Evolutionary conservation across 2,888 invertebrate species (phyloP).

Genomic region (Ectropis crepuscularia): DNA sequence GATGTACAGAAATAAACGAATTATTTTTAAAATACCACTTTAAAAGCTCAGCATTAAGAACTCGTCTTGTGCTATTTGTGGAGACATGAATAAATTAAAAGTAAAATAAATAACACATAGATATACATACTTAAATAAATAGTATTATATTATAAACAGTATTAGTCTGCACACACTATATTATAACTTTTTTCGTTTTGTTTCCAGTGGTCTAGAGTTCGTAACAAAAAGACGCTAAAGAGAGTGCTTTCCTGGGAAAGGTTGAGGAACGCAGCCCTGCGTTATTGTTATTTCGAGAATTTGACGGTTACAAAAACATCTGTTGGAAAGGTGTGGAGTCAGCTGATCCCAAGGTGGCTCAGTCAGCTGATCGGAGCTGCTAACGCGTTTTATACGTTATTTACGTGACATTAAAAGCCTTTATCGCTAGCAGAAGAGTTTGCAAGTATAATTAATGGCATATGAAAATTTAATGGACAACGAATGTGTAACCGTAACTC

Average conservation of each 20-base stretch:
- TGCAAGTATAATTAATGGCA: background rate
- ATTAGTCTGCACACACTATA: no score
- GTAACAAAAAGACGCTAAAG: background rate
- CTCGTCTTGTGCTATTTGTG: no score
- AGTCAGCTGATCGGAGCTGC: constrained; percentile 19
- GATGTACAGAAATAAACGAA: no score
- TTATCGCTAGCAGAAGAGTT: no score
- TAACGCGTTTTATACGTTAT: background rate
- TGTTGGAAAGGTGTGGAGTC: constrained; percentile 20
- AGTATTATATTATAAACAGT: no score
- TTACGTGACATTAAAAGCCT: no score
- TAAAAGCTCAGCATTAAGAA: no score
- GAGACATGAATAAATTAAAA: no score
- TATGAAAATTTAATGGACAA: background rate
- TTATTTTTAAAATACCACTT: no score
- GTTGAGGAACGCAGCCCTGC: background rate
- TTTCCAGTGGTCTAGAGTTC: background rate
- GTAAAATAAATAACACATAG: no score
- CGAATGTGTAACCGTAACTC: background rate
- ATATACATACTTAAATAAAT: no score
- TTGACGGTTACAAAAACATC: constrained; percentile 26
- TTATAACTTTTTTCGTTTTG: no score
- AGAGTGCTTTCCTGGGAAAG: background rate
- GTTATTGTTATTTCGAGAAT: constrained; percentile 9
- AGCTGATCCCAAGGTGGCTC: constrained; percentile 22